phyloP scores from a whole-genome alignment of 2,113 vertebrate species.

The Panthera leo region DNA sequence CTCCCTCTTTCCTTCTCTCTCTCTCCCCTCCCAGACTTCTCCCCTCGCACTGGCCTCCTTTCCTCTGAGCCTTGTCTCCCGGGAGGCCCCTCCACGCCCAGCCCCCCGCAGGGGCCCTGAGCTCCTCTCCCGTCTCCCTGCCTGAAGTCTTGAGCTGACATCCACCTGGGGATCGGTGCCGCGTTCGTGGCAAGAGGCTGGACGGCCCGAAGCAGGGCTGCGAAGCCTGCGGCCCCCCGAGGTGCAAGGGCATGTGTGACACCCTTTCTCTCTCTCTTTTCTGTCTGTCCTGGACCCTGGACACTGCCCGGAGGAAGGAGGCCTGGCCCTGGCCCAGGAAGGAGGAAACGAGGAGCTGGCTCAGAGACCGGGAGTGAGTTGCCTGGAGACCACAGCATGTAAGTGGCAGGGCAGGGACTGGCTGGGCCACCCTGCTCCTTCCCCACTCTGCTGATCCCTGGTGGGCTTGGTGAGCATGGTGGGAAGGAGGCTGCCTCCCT shows the following conservation, averaged over 20 bases:
- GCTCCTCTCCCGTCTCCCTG: not conserved
- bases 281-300: not conserved
- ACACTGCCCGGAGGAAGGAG: not conserved
- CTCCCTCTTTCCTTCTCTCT: not conserved
- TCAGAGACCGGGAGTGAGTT: not conserved
- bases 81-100: not conserved
- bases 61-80: not conserved
- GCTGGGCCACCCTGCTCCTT: not conserved
- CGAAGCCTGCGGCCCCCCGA: not conserved
- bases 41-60: not conserved
- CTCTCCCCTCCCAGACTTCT: not conserved
- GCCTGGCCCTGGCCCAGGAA: not conserved
- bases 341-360: not conserved
- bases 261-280: not conserved
- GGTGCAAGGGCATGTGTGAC: slow-evolving; percentile 23
- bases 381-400: not conserved
- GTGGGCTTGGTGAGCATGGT: not conserved
- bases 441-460: not conserved
- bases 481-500: not conserved
- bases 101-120: not conserved
- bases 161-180: not conserved
- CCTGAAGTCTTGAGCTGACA: not conserved
- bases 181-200: not conserved
- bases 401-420: not conserved
- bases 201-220: not conserved